Base-by-base conservation (phyloP, 2,888 invertebrate genomes). In the Drosophila fulvimacula region DNA sequence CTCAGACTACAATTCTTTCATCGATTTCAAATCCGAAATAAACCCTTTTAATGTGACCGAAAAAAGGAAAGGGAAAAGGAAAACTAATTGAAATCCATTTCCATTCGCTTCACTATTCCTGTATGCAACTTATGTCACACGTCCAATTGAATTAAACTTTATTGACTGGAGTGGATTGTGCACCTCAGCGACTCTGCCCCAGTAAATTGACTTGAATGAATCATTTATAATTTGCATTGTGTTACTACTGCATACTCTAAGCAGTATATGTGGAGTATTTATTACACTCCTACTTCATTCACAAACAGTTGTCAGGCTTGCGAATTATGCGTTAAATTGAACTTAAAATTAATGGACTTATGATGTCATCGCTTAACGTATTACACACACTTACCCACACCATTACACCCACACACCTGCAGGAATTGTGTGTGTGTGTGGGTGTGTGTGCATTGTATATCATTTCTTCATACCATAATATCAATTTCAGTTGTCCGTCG, bases 291-390 rank as follows among this genome's bases (percentile, higher is more conserved):
- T 36, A 21, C 34, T 60, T 61, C 75, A 79, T 79, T 74, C 76
- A 69, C 61, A 69, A 76, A 59, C 64, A 53, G 39, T 57, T 72
- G 73, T 59, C 55, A 38, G 21, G 32, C 13, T 41, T 46, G 34
- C 17, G 39, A 60, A 53, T 60, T 58, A 42, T 48, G 51, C 67
- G 49, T n/a, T 36, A 41, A 51, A 56, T 62, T 51, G 36, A 42
- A 59, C 41, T n/a, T 46, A 56, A 65, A 57, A 27, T 38, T 24
- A 15, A 55, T 53, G 17, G 30, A 46, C n/a, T 49, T 56, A 79
- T 76, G 76, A 76, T 76, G 76, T 76, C 76, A 76, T 75, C n/a
- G 49, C 38, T 34, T 48, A 19, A n/a, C 75, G 69, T 75, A 76
- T 76, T 79, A 15, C 24, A 19, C 36, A 51, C 21, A 30, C 19